Conservation (phyloP, 2,113 vertebrate species). For the Calonectris borealis region DNA sequence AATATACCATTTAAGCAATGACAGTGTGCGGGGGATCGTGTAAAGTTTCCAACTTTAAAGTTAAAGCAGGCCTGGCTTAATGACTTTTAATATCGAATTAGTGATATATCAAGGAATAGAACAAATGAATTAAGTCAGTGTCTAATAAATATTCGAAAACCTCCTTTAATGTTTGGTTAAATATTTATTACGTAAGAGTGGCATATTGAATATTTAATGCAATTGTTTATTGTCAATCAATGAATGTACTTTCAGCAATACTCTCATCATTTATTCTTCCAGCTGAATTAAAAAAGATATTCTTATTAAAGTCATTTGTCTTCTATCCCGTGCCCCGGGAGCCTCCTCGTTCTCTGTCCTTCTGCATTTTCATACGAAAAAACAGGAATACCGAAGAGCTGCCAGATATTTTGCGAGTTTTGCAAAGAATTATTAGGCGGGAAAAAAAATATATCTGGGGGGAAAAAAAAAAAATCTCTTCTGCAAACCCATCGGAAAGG, state of each 20-base stretch:
- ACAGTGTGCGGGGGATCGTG: not conserved
- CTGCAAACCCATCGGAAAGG: not conserved
- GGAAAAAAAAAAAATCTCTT: not conserved
- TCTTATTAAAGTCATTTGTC: slow-evolving; percentile 58
- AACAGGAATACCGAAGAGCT: too few species aligned
- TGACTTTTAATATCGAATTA: slow-evolving; percentile 53
- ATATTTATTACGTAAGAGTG: slow-evolving; percentile 78
- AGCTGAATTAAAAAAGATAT: slow-evolving; percentile 40
- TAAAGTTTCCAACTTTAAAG: slow-evolving; percentile 44
- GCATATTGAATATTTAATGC: slow-evolving; percentile 81
- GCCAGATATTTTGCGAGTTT: not conserved
- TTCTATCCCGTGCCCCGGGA: not conserved
- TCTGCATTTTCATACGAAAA: not conserved
- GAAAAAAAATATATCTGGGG: too few species aligned
- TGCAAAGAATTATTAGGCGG: not conserved
- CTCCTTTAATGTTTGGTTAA: slow-evolving; percentile 76
- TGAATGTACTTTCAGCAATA: slow-evolving; percentile 14
- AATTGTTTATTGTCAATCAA: slow-evolving; percentile 80
- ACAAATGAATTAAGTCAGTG: slow-evolving; percentile 70
- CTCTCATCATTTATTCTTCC: slow-evolving; percentile 21
- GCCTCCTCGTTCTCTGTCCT: not conserved
- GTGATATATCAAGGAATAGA: slow-evolving; percentile 52
- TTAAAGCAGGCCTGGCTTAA: slow-evolving; percentile 1
- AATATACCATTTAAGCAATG: not conserved
- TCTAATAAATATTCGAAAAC: slow-evolving; percentile 71